Percentiles rank a stretch among this genome's conserved stretches.
Conservation (phyloP, 2,797 vertebrate species). For the Urophycis tenuis region DNA sequence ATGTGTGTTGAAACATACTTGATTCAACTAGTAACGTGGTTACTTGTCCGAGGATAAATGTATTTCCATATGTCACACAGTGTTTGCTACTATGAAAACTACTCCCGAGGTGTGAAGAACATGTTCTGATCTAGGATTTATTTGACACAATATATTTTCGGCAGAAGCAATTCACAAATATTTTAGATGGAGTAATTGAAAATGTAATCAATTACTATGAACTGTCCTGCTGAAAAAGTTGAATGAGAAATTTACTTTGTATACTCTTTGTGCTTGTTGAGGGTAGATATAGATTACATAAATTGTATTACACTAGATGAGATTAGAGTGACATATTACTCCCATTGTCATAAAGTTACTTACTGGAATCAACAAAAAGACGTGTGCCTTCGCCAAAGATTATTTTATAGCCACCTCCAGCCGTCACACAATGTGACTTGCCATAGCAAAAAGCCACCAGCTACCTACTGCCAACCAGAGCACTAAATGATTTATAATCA, state of each 20-base stretch:
- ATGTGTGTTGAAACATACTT: constrained; percentile 18
- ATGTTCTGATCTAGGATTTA: not conserved
- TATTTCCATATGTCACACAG: constrained; percentile 15
- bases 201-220: not conserved
- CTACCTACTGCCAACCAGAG: not conserved
- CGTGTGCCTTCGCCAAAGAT: constrained; percentile 22
- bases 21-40: constrained; percentile 8
- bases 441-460: constrained; percentile 19
- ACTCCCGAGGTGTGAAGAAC: not conserved
- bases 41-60: constrained; percentile 17
- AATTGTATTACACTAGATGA: not conserved
- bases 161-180: not conserved
- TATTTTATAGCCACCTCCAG: constrained; percentile 7
- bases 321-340: not conserved
- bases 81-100: constrained; percentile 1
- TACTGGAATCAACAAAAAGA: constrained; percentile 21
- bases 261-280: not conserved
- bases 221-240: not conserved
- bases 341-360: not conserved
- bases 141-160: not conserved
- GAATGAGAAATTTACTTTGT: not conserved
- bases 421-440: constrained; percentile 15
- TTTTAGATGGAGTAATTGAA: not conserved
- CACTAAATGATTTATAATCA: not conserved
- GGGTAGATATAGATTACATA: not conserved